Base-by-base conservation (phyloP, 2,797 vertebrate species). In the Salmo trutta region DNA sequence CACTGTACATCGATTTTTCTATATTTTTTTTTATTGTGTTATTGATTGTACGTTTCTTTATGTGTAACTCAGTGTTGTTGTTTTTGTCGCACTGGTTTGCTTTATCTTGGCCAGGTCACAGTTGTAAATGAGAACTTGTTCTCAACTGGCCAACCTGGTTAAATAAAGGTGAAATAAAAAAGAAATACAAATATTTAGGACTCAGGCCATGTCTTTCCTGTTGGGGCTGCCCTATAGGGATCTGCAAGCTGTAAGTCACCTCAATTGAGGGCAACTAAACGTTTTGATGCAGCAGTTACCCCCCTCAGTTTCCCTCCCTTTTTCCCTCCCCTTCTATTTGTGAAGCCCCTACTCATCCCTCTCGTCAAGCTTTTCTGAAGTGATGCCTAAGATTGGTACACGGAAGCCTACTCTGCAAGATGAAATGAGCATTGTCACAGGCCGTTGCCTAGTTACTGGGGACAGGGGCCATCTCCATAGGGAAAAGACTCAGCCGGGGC, bases 381-480 rank as follows among this genome's bases (percentile, higher is more conserved):
- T 62, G 33, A 24, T n/a, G 31, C 14, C 73, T 16, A 74, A n/a
- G 19, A 74, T 41, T 74, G 53, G 54, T 41, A 15, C 19, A 62
- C 7, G 4, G 56, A 62, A 19, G n/a, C 54, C 53, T 74, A 74
- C 17, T 36, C 71, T 59, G 71, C 29, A 16, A 74, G 19, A 36
- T 52, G 69, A 71, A 51, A 52, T 71, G 24, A 52, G 69, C 41
- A 12, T 41, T n/a, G 54, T n/a, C 14, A 19, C 72, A 41, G 72
- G 72, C 54, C 31, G 72, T 62, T 74, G 72, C 54, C 72, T 74
- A 74, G 72, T 31, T 59, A 74, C 72, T 15, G 27, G 72, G 54
- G 54, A 16, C 19, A 29, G 53, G 53, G 27, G 24, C 47, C 8
- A 73, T 73, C 29, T 33, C 54, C 53, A 15, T 36, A 33, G 53